Base-by-base conservation (phyloP, 1,140 invertebrate genomes). In the Theocolax elegans region DNA sequence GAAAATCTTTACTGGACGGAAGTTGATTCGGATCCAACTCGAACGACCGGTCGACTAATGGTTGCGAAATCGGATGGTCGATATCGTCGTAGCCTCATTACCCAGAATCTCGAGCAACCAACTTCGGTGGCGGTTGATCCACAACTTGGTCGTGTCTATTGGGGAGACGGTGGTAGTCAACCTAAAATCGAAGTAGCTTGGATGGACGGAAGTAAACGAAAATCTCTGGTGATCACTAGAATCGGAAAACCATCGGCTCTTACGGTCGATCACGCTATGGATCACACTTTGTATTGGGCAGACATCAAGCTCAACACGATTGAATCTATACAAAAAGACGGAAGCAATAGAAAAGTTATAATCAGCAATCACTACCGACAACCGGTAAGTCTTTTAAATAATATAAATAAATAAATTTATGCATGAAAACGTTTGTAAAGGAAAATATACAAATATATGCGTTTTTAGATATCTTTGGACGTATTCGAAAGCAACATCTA, bases 1-100 rank as follows among this genome's bases (percentile, higher is more conserved):
- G 93, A 92, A 56, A 98, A 98, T 85, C 85, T 98, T 0, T 99
- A 97, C 80, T 98, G 96, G 96, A 94, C 94, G 0, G 96, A 98
- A 81, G 89, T 92, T 0, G 94, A 96, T 76, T 80, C 91, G 19
- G 92, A 92, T 78, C 89, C 90, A 10, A 19, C 49, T 0, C 67
- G 68, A 15, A 48, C 44, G 0, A 87, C 89, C 44, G 92, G 95
- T 13, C 87, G 91, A 63, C 90, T 98, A 2, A 92, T 97, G 87
- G 95, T 97, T 0, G 90, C 95, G 1, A 92, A 93, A 79, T 91
- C 92, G 1, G 97, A 98, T 81, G 97, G 97, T 8, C 86, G 96
- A 49, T 99, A 99, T 79, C 87, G 93, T 68, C 86, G 93, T 71
- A 92, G 93, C 3, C 81, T 98, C 4, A 88, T 92, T 1, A 89